Percentiles rank a stretch among this genome's conserved stretches.
These are phyloP conservation scores for Minunthozetes semirufus DNA, from an alignment of 2,888 invertebrate genomes.

Conservation along the genomic window DNA sequence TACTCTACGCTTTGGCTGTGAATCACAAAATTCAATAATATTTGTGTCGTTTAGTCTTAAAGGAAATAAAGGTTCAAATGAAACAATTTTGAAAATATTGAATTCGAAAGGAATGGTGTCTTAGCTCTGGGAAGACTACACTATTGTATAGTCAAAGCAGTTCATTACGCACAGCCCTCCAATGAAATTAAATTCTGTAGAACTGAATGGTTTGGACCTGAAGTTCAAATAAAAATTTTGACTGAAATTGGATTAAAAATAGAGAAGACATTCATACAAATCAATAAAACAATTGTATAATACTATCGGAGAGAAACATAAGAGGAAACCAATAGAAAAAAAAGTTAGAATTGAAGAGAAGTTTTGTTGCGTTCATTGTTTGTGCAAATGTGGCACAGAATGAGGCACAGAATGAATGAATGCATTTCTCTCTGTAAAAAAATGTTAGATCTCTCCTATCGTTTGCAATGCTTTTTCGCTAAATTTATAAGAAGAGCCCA, in stretches of 20 bases:
- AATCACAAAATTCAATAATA: neutral
- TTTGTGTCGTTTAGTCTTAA: neutral
- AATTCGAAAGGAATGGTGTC: neutral
- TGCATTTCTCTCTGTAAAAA: neutral
- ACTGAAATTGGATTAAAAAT: slow-evolving; percentile 18
- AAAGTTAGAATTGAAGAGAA: neutral
- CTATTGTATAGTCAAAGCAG: slow-evolving; percentile 19
- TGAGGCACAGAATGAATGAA: neutral
- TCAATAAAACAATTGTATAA: slow-evolving; percentile 20
- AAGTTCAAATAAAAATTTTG: slow-evolving; percentile 8
- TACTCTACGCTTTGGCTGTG: neutral
- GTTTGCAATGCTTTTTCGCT: neutral
- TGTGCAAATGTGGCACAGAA: slow-evolving; percentile 23
- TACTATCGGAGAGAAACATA: neutral
- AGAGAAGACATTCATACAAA: slow-evolving; percentile 24
- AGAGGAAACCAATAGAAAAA: slow-evolving; percentile 13
- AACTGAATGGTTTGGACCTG: neutral
- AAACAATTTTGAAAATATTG: neutral
- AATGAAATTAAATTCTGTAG: neutral
- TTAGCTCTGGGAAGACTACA: neutral
- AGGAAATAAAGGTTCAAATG: neutral
- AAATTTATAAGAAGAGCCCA: neutral
- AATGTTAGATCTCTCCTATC: slow-evolving; percentile 4
- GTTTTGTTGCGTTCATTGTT: neutral
- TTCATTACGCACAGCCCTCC: slow-evolving; percentile 1